A percentile compares a stretch with the other conserved stretches of the same genome.
Evolutionary conservation across 2,113 vertebrate species (phyloP).

Genomic region (Saguinus imperator): DNA sequence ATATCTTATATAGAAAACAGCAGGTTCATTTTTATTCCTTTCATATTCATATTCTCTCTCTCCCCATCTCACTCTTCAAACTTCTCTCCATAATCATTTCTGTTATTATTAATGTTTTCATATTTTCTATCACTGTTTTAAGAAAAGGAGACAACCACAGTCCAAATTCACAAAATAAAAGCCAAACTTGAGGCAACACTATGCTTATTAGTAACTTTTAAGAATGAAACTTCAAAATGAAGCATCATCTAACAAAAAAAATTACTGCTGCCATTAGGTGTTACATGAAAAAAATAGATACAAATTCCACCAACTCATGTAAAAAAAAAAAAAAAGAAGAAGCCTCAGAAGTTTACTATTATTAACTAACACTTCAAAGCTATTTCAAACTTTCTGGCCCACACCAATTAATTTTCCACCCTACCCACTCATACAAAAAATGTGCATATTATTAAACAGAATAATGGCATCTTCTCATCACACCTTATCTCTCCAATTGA

Average conservation of each 20-base stretch:
- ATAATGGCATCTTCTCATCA: background rate
- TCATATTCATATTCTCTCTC: slow-evolving; percentile 72
- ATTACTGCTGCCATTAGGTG: background rate
- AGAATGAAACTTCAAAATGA: background rate
- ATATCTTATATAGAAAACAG: slow-evolving; percentile 91
- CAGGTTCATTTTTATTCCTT: slow-evolving; percentile 81
- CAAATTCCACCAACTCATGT: background rate
- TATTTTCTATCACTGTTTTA: slow-evolving; percentile 64
- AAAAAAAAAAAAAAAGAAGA: slow-evolving; percentile 1
- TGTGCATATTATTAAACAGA: background rate
- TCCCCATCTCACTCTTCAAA: slow-evolving; percentile 37
- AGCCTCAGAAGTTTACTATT: slow-evolving; percentile 12
- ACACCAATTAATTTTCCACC: slow-evolving; percentile 14
- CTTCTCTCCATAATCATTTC: slow-evolving; percentile 45
- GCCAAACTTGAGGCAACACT: slow-evolving; percentile 68
- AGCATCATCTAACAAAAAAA: slow-evolving; percentile 30
- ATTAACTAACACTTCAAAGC: slow-evolving; percentile 39
- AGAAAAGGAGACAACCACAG: slow-evolving; percentile 82
- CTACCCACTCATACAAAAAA: background rate
- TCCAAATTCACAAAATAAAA: slow-evolving; percentile 82
- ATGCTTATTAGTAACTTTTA: slow-evolving; percentile 68
- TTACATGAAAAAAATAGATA: slow-evolving; percentile 45
- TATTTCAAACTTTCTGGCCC: slow-evolving; percentile 32
- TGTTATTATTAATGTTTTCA: slow-evolving; percentile 24
- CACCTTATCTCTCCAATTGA: background rate